A percentile compares a stretch with the other conserved stretches of the same genome.
Conservation (phyloP, 2,113 vertebrate genomes). For the Anthoscopus minutus region DNA sequence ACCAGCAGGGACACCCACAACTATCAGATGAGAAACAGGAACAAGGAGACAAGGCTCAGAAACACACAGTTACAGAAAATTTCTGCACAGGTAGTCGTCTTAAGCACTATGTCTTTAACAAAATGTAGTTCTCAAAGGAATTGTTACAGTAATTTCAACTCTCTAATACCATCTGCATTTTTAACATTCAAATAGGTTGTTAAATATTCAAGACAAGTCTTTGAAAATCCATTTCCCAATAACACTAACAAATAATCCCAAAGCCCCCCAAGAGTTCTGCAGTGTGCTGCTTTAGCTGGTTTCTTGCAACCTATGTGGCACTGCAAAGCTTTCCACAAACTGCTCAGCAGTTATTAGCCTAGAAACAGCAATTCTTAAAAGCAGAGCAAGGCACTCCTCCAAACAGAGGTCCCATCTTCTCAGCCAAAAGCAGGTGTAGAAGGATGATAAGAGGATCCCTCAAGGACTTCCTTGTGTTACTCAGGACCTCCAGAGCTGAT, state of each 20-base stretch:
- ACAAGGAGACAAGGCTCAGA: background rate
- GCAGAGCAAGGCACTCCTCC: background rate
- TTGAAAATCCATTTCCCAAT: slow-evolving; percentile 14
- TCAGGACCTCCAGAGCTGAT: background rate
- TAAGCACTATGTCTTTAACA: background rate
- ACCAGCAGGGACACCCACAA: background rate
- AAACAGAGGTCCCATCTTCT: background rate
- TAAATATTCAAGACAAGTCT: slow-evolving; percentile 35
- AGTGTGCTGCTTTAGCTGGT: background rate
- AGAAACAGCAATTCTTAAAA: background rate
- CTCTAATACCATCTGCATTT: background rate
- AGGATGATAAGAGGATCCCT: background rate
- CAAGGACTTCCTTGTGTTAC: background rate
- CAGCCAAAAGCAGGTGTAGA: background rate
- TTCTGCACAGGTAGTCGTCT: background rate
- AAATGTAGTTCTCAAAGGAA: slow-evolving; percentile 10
- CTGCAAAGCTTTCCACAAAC: background rate
- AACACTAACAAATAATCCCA: slow-evolving; percentile 19
- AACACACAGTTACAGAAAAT: background rate
- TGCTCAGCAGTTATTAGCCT: background rate
- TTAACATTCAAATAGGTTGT: slow-evolving; percentile 14
- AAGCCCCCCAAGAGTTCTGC: background rate
- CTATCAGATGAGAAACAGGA: background rate
- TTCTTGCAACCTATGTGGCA: background rate
- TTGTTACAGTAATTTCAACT: background rate